Percentiles rank a stretch among this genome's conserved stretches.
Conservation (phyloP, 2,888 invertebrate species). For the Adineta ricciae region DNA sequence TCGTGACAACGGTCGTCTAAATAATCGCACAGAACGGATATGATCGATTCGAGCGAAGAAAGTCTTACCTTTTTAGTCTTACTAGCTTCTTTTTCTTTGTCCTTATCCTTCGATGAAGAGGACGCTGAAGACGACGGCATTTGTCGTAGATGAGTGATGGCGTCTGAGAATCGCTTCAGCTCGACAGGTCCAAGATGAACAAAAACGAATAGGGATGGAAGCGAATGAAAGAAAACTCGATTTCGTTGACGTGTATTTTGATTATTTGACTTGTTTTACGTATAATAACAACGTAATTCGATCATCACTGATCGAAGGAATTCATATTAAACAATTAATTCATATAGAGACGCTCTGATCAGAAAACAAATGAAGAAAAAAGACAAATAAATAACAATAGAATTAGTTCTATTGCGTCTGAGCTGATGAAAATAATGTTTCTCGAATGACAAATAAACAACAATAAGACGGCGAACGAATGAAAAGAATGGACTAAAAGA, state of each 20-base stretch:
- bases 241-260: not conserved
- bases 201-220: not conserved
- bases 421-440: not conserved
- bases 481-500: not conserved
- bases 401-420: not conserved
- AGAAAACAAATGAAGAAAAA: too few relatives aligned
- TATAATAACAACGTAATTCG: not conserved
- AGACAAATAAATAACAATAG: not conserved
- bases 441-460: not conserved
- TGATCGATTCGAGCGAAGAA: too few relatives aligned
- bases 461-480: not conserved
- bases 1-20: not conserved
- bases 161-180: slow-evolving; percentile 22
- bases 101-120: not conserved
- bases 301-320: not conserved
- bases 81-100: not conserved
- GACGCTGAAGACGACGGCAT: slow-evolving; percentile 1
- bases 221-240: not conserved
- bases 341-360: not conserved
- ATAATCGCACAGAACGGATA: not conserved
- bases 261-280: not conserved
- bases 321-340: not conserved
- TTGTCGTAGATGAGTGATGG: slow-evolving; percentile 15
- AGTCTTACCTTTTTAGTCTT: not conserved
- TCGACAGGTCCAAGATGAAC: not conserved